These are phyloP conservation scores for Artibeus jamaicensis DNA, from an alignment of 2,797 vertebrate species.

Conservation along the genomic window DNA sequence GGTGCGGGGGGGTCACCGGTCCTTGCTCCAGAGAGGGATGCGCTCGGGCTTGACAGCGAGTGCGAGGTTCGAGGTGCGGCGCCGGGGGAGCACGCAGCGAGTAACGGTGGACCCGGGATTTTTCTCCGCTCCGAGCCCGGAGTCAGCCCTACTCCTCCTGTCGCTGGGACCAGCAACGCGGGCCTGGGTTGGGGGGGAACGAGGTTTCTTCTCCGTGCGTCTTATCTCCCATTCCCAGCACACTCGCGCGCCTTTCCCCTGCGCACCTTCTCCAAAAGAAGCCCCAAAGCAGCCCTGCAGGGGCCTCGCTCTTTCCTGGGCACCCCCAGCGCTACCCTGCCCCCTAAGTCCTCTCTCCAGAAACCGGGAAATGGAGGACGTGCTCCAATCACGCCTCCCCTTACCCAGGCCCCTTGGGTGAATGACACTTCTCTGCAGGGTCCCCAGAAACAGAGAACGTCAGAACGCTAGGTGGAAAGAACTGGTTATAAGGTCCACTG, in stretches of 20 bases:
- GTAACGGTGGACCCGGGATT: neutral
- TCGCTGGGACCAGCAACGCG: neutral
- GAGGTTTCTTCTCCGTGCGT: neutral
- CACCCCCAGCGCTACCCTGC: too few species aligned
- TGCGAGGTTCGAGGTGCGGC: neutral
- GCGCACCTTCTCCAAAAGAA: neutral
- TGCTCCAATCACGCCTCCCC: neutral
- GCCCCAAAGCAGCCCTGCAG: neutral
- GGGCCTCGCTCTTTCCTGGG: neutral
- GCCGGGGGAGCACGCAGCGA: rapidly evolving
- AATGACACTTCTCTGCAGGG: neutral
- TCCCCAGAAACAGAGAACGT: neutral
- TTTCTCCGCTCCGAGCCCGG: neutral
- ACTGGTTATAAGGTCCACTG: neutral
- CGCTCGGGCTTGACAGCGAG: neutral
- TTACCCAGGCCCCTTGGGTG: neutral
- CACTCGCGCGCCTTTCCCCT: neutral
- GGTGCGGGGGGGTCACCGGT: rapidly evolving
- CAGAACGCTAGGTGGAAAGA: neutral
- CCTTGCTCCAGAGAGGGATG: neutral
- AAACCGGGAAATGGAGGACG: rapidly evolving
- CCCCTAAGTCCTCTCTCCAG: neutral
- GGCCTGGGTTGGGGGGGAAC: neutral
- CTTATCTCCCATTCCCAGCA: neutral
- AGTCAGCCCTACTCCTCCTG: neutral